Conservation (phyloP, 2,797 vertebrate species). For the Paramormyrops hopkinsi region DNA sequence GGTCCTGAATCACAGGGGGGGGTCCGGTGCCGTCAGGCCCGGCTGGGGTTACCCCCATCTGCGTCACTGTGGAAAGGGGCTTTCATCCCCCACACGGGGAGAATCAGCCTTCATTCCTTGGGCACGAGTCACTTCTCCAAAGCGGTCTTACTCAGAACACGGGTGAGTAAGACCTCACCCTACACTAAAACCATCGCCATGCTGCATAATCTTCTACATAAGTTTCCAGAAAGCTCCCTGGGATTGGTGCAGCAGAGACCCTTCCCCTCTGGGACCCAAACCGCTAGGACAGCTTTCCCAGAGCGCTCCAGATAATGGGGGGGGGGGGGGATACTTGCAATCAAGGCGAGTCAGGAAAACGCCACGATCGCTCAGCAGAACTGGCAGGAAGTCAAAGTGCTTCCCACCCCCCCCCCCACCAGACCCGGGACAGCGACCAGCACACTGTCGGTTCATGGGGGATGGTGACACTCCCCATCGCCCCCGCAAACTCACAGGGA, state of each 20-base stretch:
- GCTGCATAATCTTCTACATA: neutral
- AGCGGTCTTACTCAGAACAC: constrained; percentile 11
- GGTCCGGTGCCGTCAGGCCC: neutral
- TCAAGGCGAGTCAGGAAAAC: neutral
- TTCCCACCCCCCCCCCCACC: neutral
- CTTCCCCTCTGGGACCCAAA: neutral
- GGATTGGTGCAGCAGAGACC: neutral
- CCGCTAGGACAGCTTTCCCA: neutral
- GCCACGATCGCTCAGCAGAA: neutral
- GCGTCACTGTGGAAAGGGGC: constrained; percentile 20
- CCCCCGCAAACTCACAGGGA: neutral
- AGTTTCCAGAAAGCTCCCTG: neutral
- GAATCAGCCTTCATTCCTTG: constrained; percentile 23
- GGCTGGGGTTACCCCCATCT: neutral
- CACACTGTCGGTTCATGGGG: neutral
- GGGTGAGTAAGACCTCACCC: constrained; percentile 17
- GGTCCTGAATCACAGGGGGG: neutral
- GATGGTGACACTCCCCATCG: neutral
- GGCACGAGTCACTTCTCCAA: neutral
- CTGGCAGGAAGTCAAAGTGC: neutral
- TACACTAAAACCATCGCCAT: neutral
- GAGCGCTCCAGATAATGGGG: neutral
- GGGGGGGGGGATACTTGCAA: neutral
- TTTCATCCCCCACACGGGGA: neutral
- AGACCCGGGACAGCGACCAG: neutral